Conservation (phyloP, 2,797 vertebrate genomes). For the Mus minutoides region DNA sequence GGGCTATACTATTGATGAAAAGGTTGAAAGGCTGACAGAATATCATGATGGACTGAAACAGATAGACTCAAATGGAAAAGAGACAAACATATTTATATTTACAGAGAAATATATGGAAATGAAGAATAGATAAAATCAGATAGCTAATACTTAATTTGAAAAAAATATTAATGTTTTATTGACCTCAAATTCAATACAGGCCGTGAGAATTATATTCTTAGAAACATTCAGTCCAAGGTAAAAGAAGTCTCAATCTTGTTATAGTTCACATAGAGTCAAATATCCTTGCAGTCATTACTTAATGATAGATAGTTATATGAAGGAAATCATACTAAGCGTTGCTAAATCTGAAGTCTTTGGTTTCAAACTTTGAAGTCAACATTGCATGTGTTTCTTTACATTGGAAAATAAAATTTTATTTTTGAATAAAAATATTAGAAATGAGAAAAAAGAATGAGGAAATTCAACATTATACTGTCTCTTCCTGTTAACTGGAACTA, state of each 20-base stretch:
- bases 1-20: background rate
- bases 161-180: background rate
- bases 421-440: background rate
- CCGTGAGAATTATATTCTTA: background rate
- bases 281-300: background rate
- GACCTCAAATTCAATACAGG: background rate
- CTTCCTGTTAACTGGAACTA: background rate
- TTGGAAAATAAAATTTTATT: background rate
- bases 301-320: background rate
- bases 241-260: background rate
- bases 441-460: background rate
- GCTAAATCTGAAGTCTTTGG: background rate
- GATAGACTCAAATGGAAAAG: constrained; percentile 9
- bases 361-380: constrained; percentile 28
- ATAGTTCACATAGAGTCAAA: background rate
- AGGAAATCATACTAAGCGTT: background rate
- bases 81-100: background rate
- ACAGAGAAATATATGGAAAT: background rate
- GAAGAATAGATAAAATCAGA: background rate
- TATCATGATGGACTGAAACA: background rate
- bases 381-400: background rate
- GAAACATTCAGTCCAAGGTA: background rate
- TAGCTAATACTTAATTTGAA: background rate
- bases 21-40: background rate
- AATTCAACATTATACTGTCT: background rate